phyloP scores from a whole-genome alignment of 2,113 vertebrate genomes.

The Meleagris gallopavo region DNA sequence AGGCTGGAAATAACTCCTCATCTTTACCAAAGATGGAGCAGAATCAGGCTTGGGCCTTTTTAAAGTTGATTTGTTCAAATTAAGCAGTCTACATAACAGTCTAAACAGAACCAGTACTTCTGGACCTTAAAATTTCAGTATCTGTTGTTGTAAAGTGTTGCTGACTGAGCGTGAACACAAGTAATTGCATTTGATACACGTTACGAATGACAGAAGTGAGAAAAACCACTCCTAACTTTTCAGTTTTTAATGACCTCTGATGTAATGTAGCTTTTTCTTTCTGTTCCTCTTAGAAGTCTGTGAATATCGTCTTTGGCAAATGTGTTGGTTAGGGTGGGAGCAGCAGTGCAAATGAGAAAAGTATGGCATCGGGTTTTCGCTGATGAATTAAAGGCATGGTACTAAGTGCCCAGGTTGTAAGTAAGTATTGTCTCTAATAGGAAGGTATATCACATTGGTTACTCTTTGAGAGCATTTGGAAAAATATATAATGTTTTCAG shows the following conservation, averaged over 20 bases:
- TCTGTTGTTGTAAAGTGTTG: background rate
- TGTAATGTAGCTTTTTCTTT: conserved; percentile 32
- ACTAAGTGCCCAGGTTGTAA: background rate
- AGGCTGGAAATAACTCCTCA: background rate
- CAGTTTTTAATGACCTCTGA: conserved; percentile 58
- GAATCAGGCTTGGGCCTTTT: background rate
- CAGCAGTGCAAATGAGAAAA: conserved; percentile 1
- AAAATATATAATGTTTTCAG: background rate
- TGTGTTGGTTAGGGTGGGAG: background rate
- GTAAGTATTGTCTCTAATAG: background rate
- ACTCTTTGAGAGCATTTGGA: background rate
- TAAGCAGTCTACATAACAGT: background rate
- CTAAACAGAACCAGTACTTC: background rate
- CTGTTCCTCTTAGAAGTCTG: conserved; percentile 28
- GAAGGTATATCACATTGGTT: background rate
- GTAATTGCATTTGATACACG: background rate
- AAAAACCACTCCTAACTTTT: conserved; percentile 45
- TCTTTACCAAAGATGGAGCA: background rate
- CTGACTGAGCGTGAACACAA: background rate
- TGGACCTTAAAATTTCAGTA: background rate
- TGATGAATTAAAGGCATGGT: background rate
- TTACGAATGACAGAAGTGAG: conserved; percentile 43
- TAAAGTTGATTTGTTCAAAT: conserved; percentile 28
- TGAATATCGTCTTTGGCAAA: conserved; percentile 53
- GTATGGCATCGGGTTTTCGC: background rate